phyloP scores from a whole-genome alignment of 2,113 vertebrate genomes.

The Oxygymnocypris stewartii region DNA sequence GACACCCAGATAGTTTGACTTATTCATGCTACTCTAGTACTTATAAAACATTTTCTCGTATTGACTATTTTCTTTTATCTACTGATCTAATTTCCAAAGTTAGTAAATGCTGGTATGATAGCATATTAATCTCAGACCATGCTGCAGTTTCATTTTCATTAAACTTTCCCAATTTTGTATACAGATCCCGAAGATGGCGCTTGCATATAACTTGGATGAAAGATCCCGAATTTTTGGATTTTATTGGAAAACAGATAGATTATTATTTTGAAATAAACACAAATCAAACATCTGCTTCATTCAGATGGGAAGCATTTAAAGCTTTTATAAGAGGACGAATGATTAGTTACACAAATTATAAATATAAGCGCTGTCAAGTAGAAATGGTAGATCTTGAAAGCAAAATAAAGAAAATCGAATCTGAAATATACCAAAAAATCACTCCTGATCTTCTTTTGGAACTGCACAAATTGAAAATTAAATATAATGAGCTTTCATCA shows the following conservation, averaged over 20 bases:
- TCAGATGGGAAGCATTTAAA: no score
- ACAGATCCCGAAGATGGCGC: background rate
- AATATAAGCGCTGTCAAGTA: no score
- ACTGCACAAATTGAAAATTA: background rate
- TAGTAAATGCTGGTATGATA: background rate
- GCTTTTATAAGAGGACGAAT: no score
- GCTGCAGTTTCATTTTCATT: no score
- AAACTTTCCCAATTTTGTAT: no score
- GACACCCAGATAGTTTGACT: background rate
- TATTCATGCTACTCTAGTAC: background rate
- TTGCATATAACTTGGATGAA: background rate
- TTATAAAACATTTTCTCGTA: background rate
- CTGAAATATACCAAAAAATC: constrained; percentile 6
- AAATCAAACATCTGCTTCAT: no score
- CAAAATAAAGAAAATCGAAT: background rate
- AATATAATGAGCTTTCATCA: constrained; percentile 11
- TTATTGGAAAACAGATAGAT: background rate
- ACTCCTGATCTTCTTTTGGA: background rate
- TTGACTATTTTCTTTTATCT: background rate
- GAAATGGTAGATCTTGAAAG: no score
- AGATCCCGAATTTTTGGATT: background rate
- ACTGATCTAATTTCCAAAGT: constrained; percentile 1
- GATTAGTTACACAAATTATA: no score
- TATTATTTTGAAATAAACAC: no score
- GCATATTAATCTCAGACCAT: no score